Base-by-base conservation (phyloP, 53 echinoderm and acorn worm species). In the Paracentrotus lividus region DNA sequence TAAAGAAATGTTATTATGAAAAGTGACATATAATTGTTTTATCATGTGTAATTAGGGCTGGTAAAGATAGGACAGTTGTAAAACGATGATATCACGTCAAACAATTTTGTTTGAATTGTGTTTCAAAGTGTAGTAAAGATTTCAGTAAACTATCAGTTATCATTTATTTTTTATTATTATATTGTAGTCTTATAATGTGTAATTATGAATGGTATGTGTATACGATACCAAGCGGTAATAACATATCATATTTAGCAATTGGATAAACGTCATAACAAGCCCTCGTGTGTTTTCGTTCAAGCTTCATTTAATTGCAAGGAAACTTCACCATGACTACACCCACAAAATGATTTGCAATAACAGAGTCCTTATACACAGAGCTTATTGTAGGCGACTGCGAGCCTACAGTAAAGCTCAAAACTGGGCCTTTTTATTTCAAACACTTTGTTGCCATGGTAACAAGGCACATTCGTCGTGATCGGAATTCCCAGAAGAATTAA, bases 401-500 rank as follows among this genome's bases (percentile, higher is more conserved):
- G 16, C 57, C 2, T 57, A 52, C 57, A 20, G 57, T 8, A 13
- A 18, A 40, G 72, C 33, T 72, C 36, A 40, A 72, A 72, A 72
- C 40, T 40, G 16, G 18, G 72, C 40, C 32, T 72, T 72, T 20
- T 72, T 40, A 27, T 38, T 72, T 72, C 40, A 36, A 40, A 38
- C 72, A 72, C 72, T 72, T 72, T 40, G 72, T 72, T 40, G 72
- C 40, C 72, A 72, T 38, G 36, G 40, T 15, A 72, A 72, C 36
- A 20, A 40, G 20, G 72, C 72, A 72, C 72, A 72, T 40, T 72
- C 72, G 72, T 38, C 72, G 72, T 72, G 72, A 36, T 72, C 40
- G 15, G 38, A 72, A 72, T 72, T 72, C 72, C 40, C 40, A 40
- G 72, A 72, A 72, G 72, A 18, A 40, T 5, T 40, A 40, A 38